Evolutionary conservation across 2,888 invertebrate genomes (phyloP).

Genomic region (Chironomus tentans): DNA sequence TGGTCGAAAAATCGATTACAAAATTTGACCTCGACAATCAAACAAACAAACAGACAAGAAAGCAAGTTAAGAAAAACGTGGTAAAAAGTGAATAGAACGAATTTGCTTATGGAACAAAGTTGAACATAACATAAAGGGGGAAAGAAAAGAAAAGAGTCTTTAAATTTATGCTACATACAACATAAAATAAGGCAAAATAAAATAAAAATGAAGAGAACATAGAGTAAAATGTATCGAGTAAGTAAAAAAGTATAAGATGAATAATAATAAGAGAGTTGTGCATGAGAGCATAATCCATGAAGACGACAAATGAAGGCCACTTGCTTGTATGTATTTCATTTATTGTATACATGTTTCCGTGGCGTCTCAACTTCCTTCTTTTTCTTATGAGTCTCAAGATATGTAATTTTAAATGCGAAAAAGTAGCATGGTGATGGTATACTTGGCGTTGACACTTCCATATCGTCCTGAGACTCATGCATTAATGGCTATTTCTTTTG

Average conservation of each 20-base stretch:
- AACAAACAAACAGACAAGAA: too few relatives aligned
- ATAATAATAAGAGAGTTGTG: neutral
- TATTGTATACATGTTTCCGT: neutral
- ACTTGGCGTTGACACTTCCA: neutral
- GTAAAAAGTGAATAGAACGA: neutral
- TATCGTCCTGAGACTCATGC: neutral
- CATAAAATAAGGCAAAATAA: too few relatives aligned
- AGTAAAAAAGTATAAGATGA: too few relatives aligned
- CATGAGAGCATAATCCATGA: neutral
- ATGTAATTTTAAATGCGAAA: neutral
- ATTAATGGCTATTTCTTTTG: slow-evolving; percentile 36
- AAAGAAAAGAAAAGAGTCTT: neutral
- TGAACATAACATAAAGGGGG: neutral
- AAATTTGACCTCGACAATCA: too few relatives aligned
- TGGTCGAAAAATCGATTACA: too few relatives aligned
- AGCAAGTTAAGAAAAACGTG: too few relatives aligned
- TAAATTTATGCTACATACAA: too few relatives aligned
- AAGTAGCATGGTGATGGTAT: neutral
- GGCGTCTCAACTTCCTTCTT: neutral
- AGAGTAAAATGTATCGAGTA: too few relatives aligned
- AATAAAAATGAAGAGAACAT: too few relatives aligned
- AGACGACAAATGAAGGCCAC: neutral
- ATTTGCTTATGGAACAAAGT: neutral
- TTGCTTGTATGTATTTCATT: neutral
- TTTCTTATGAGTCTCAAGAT: neutral